A percentile compares a stretch with the other conserved stretches of the same genome.
phyloP scores from a whole-genome alignment of 2,888 invertebrate species.

The Alitta virens region DNA sequence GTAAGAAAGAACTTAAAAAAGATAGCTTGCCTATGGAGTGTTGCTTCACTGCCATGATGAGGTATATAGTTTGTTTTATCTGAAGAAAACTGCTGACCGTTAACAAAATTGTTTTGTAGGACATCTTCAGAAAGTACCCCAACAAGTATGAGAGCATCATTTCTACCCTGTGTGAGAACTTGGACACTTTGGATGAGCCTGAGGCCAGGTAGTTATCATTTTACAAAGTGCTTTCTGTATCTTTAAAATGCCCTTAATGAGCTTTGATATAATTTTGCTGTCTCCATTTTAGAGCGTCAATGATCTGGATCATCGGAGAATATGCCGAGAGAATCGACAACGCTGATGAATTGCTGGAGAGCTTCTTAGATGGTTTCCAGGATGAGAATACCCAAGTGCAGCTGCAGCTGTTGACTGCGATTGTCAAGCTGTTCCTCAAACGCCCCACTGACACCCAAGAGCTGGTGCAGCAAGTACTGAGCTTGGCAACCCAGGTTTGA shows the following conservation, averaged over 20 bases:
- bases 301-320: conserved; percentile 89
- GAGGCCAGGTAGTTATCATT: conserved; percentile 68
- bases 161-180: conserved; percentile 96
- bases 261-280: no score
- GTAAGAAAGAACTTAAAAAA: conserved; percentile 27
- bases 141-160: conserved; percentile 99
- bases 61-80: no score
- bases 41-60: no score
- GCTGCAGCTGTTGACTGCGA: conserved; percentile 92
- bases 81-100: no score
- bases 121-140: conserved; percentile 77
- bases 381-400: conserved; percentile 95
- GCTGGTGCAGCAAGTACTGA: conserved; percentile 83
- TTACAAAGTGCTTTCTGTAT: neutral
- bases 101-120: conserved; percentile 30
- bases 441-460: conserved; percentile 98
- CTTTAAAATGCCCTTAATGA: no score
- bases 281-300: conserved; percentile 72
- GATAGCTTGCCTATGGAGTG: no score
- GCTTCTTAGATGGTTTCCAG: conserved; percentile 94
- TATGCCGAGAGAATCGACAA: conserved; percentile 99
- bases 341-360: conserved; percentile 95
- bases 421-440: conserved; percentile 97
- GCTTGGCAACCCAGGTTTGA: conserved; percentile 60
- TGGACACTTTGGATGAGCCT: conserved; percentile 97